Base-by-base conservation (phyloP, 2,888 invertebrate genomes). In the Drosophila vallismaia region DNA sequence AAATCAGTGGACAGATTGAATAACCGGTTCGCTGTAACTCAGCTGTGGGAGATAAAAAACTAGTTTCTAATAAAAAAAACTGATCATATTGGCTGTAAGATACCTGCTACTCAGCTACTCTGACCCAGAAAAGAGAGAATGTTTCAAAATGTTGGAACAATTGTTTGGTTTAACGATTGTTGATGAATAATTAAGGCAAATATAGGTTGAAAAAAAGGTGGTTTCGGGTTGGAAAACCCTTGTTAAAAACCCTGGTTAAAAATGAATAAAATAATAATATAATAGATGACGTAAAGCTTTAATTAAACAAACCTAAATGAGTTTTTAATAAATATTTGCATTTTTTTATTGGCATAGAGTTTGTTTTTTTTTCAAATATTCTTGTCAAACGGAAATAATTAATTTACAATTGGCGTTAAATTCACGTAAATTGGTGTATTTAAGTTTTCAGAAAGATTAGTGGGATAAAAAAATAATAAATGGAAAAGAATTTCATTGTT, bases 21-120 rank as follows among this genome's bases (percentile, higher is more conserved):
- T 63, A 81, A 82, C 86, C 83, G 63, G 81, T 82, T 79, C 52
- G 66, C 52, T 71, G 66, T 69, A 74, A 76, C 48, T 74, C 36
- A 56, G 54, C 77, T 73, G 64, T 58, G 66, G 70, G 71, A 71
- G 64, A 54, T 19, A 44, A 52, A 77, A 77, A 79, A 81, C 81
- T 72, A 28, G 81, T 81, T 81, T 76, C 28, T 26, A 14, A 10
- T 12, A 8, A 57, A 19, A 57, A 19, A 48, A 59, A 46, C 70
- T 51, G 76, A 36, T n/a, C n/a, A 36, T n/a, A 36, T 36, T 5
- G 36, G 36, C 36, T 36, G 36, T n/a, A 1, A 36, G 36, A 36
- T 36, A 36, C 36, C 36, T 10, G 31, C 10, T 33, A 33, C 31
- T 3, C 9, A 3, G 1, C 4, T 28, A 2, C 3, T 2, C 4